Percentiles rank a stretch among this genome's conserved stretches.
Conservation (phyloP, 30 jellyfish, hydroid and myxozoan genomes). For the Turritopsis rubra region DNA sequence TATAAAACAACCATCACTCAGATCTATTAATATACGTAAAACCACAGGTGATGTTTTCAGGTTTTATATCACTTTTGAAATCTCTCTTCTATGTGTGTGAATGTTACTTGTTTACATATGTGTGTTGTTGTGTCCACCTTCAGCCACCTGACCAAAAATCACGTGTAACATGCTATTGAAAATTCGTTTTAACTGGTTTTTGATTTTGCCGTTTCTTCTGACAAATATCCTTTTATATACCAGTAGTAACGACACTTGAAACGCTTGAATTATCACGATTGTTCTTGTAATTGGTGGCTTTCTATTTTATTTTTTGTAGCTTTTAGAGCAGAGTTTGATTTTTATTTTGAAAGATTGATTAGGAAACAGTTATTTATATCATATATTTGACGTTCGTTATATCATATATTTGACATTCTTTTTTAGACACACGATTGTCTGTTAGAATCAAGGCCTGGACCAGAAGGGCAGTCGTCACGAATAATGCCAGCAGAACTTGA, state of each 20-base stretch:
- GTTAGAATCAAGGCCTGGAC: slow-evolving; percentile 35
- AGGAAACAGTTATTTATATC: background rate
- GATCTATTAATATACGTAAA: background rate
- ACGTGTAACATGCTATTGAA: background rate
- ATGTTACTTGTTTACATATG: background rate
- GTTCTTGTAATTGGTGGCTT: background rate
- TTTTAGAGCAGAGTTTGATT: background rate
- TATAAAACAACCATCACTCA: background rate
- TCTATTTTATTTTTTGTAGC: too few relatives aligned
- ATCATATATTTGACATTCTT: background rate
- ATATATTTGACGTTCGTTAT: background rate
- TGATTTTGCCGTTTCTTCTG: too few relatives aligned
- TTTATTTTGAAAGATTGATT: background rate
- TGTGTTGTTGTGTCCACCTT: too few relatives aligned
- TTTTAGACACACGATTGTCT: slow-evolving; percentile 17
- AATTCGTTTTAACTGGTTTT: too few relatives aligned
- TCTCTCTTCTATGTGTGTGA: background rate
- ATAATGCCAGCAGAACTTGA: slow-evolving; percentile 15
- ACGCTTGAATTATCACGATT: background rate
- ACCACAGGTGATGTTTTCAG: background rate
- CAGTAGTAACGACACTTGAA: background rate
- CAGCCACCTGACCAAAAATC: background rate
- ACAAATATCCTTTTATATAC: too few relatives aligned
- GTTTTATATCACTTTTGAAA: background rate
- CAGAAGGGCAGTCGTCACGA: slow-evolving; percentile 34